Percentiles rank a stretch among this genome's conserved stretches.
Conservation (phyloP, 2,797 vertebrate genomes). For the Tolypeutes matacus region DNA sequence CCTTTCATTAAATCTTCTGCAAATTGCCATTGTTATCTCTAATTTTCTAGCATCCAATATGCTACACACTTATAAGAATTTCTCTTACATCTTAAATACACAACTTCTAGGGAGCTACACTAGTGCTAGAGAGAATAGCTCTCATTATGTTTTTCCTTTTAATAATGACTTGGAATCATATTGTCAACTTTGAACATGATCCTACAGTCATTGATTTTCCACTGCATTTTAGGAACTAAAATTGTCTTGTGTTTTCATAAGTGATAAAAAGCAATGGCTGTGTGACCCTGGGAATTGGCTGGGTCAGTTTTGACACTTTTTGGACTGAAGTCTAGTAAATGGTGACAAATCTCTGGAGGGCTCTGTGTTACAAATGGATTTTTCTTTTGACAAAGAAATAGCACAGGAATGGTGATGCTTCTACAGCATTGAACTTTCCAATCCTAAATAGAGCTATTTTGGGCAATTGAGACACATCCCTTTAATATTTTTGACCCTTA, state of each 20-base stretch:
- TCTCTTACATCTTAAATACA: background rate
- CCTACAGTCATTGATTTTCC: constrained; percentile 63
- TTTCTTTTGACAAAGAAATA: constrained; percentile 75
- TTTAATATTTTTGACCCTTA: constrained; percentile 26
- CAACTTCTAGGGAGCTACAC: background rate
- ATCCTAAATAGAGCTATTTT: constrained; percentile 64
- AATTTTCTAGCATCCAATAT: background rate
- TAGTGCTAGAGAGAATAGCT: background rate
- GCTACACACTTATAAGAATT: background rate
- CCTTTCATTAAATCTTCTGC: background rate
- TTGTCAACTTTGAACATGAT: constrained; percentile 58
- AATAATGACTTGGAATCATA: constrained; percentile 53
- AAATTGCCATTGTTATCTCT: background rate
- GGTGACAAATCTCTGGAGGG: constrained; percentile 71
- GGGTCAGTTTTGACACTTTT: constrained; percentile 60
- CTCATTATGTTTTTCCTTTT: constrained; percentile 60
- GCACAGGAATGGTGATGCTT: constrained; percentile 11
- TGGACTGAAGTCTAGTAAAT: constrained; percentile 70
- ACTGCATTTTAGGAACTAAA: constrained; percentile 50
- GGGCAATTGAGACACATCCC: background rate
- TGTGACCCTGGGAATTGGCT: constrained; percentile 73
- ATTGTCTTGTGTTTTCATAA: constrained; percentile 74
- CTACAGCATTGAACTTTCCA: constrained; percentile 21
- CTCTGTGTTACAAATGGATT: constrained; percentile 66
- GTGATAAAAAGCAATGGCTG: constrained; percentile 71